These are phyloP conservation scores for Oryzias curvinotus DNA, from an alignment of 2,113 vertebrate genomes.

Conservation along the genomic window DNA sequence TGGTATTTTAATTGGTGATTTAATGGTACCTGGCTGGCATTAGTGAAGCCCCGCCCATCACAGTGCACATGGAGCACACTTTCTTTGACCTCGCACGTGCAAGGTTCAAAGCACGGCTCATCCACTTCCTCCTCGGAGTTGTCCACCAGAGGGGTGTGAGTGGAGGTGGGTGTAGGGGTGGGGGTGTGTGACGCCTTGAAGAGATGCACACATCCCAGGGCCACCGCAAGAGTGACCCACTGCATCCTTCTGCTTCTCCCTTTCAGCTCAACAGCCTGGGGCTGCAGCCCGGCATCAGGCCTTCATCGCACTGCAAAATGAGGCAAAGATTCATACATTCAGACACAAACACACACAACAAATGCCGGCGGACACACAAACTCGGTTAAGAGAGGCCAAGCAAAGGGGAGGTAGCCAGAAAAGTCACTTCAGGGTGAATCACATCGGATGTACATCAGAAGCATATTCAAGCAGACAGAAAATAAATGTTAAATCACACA, in stretches of 20 bases:
- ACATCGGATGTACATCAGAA: conserved; percentile 63
- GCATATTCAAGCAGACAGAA: conserved; percentile 52
- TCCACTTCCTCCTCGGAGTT: conserved; percentile 97
- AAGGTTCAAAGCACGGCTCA: conserved; percentile 95
- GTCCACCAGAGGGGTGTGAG: conserved; percentile 90
- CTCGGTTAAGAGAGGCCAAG: conserved; percentile 46
- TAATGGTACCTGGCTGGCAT: conserved; percentile 85
- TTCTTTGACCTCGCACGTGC: conserved; percentile 98
- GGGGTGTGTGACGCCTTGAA: conserved; percentile 80
- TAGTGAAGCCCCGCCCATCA: conserved; percentile 97
- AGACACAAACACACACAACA: background rate
- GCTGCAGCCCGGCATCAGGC: conserved; percentile 64
- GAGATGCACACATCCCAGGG: conserved; percentile 68
- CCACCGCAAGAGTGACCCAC: conserved; percentile 91
- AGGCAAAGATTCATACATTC: conserved; percentile 19
- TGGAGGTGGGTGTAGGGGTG: conserved; percentile 91
- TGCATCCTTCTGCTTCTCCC: conserved; percentile 87
- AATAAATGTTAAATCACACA: conserved; percentile 57
- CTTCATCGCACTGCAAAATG: conserved; percentile 69
- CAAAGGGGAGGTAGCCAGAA: conserved; percentile 32
- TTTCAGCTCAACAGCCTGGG: conserved; percentile 71
- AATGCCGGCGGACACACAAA: conserved; percentile 28
- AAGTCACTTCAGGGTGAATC: conserved; percentile 62
- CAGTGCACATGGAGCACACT: conserved; percentile 98
- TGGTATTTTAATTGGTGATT: conserved; percentile 16